These are phyloP conservation scores for Pavo muticus DNA, from an alignment of 2,113 vertebrate genomes.

Conservation along the genomic window DNA sequence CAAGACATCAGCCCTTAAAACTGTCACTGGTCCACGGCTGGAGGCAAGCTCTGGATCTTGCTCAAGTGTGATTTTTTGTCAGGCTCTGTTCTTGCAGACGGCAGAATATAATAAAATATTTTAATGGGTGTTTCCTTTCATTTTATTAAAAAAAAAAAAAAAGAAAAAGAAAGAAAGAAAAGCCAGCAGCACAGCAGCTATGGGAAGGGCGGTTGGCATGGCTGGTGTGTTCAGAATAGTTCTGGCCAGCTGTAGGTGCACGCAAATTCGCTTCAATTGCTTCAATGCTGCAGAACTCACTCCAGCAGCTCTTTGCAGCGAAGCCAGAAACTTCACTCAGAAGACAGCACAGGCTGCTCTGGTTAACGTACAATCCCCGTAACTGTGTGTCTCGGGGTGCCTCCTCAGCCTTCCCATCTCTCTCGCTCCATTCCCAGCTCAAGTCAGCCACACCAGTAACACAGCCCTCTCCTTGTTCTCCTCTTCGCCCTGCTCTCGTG, in stretches of 20 bases:
- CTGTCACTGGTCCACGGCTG: neutral
- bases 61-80: neutral
- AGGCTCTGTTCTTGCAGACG: neutral
- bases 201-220: neutral
- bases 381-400: neutral
- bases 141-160: neutral
- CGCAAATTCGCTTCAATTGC: neutral
- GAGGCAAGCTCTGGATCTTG: neutral
- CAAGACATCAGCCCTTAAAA: neutral
- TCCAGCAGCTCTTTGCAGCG: neutral
- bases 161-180: neutral
- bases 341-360: neutral
- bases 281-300: neutral
- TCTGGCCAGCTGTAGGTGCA: neutral
- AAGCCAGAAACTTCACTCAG: neutral
- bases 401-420: neutral
- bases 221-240: neutral
- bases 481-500: neutral
- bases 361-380: accelerated
- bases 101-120: neutral
- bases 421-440: neutral
- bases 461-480: neutral
- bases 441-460: neutral
- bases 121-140: neutral
- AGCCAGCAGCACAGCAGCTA: neutral